A percentile compares a stretch with the other conserved stretches of the same genome.
Conservation (phyloP, 1,140 invertebrate species). For the Macrobrachium nipponense region DNA sequence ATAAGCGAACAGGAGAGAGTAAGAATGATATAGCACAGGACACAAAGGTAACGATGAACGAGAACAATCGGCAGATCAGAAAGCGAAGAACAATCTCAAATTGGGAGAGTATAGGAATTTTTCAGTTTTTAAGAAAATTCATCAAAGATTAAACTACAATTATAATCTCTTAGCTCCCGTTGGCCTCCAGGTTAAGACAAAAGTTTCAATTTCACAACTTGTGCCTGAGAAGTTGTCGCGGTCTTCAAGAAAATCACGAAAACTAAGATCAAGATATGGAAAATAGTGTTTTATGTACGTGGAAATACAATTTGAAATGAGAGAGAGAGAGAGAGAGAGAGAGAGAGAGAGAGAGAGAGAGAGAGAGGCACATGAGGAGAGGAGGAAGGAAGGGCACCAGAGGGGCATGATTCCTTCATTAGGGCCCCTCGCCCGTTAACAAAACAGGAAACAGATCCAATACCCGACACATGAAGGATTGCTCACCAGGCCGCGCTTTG, state of each 20-base stretch:
- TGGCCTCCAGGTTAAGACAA: too few relatives aligned
- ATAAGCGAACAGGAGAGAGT: neutral
- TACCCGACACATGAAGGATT: slow-evolving; percentile 47
- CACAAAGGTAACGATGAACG: neutral
- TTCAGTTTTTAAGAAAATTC: too few relatives aligned
- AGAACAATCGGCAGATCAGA: neutral
- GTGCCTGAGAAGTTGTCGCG: too few relatives aligned
- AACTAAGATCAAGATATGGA: too few relatives aligned
- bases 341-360: neutral
- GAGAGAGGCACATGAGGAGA: neutral
- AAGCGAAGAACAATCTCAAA: neutral
- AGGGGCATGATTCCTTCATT: slow-evolving; percentile 57
- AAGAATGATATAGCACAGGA: neutral
- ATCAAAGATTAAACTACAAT: too few relatives aligned
- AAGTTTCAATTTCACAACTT: too few relatives aligned
- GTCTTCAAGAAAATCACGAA: too few relatives aligned
- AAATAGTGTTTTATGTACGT: neutral
- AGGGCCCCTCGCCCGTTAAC: slow-evolving; percentile 51
- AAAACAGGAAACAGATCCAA: slow-evolving; percentile 61
- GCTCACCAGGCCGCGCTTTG: neutral
- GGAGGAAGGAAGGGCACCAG: neutral
- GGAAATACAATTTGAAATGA: neutral
- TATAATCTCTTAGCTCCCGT: too few relatives aligned
- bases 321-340: slow-evolving; percentile 3
- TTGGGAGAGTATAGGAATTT: neutral